Conservation (phyloP, 2,888 invertebrate species). For the Acleris literana region DNA sequence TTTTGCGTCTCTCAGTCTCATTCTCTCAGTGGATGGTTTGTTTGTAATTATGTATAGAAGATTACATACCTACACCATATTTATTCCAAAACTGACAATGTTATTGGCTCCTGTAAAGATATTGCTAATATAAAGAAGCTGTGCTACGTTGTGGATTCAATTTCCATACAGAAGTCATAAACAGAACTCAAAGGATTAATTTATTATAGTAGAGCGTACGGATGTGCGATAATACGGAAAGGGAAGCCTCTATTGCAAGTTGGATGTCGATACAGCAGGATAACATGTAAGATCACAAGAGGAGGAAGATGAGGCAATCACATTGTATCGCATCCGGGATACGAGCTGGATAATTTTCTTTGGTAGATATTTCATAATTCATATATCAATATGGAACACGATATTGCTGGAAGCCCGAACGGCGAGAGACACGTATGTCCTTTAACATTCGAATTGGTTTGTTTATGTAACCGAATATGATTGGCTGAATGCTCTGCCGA, state of each 20-base stretch:
- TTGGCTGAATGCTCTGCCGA: constrained; percentile 3
- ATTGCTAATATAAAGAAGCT: constrained; percentile 2
- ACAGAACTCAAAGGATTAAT: constrained; percentile 28
- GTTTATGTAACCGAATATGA: constrained; percentile 10
- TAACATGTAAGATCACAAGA: constrained; percentile 66
- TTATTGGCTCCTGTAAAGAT: neutral
- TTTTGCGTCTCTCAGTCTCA: too few species aligned
- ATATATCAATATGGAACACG: constrained; percentile 61
- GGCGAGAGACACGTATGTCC: constrained; percentile 39
- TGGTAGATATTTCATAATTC: constrained; percentile 64
- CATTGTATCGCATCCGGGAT: constrained; percentile 64
- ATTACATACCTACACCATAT: too few species aligned
- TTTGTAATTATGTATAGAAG: too few species aligned
- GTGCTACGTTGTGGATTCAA: neutral
- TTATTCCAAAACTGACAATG: too few species aligned
- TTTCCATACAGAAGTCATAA: constrained; percentile 16
- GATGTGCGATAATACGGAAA: constrained; percentile 37
- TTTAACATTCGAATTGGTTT: constrained; percentile 18
- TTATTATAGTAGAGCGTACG: constrained; percentile 27
- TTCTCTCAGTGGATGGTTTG: too few species aligned
- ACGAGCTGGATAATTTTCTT: constrained; percentile 65
- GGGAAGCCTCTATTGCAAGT: constrained; percentile 48
- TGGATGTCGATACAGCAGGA: constrained; percentile 62
- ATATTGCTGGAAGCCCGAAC: constrained; percentile 45
- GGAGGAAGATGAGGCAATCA: constrained; percentile 66